Conservation (phyloP, 2,113 vertebrate species). For the Psilopogon haemacephalus region DNA sequence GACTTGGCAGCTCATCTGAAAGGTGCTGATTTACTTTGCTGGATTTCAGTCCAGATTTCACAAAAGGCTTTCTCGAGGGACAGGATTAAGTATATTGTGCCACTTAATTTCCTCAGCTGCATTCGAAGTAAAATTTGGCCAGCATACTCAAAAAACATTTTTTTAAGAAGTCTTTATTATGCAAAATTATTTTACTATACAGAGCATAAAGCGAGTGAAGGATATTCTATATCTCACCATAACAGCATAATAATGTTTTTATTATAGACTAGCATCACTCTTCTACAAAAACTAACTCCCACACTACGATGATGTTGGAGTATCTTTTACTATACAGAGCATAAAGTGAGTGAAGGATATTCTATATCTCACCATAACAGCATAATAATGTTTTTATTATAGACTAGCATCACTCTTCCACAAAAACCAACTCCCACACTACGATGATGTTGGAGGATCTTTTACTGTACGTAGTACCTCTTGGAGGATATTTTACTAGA, state of each 20-base stretch:
- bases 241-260: background rate
- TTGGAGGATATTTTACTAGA: background rate
- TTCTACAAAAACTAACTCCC: too few species aligned
- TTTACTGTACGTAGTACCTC: too few species aligned
- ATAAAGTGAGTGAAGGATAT: background rate
- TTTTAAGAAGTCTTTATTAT: background rate
- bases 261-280: background rate
- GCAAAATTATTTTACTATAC: background rate
- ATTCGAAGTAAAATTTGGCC: slow-evolving; percentile 31
- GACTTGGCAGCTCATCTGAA: slow-evolving; percentile 72
- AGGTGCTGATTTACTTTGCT: slow-evolving; percentile 56
- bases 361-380: background rate
- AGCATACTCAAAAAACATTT: background rate
- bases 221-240: background rate
- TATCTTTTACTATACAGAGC: background rate
- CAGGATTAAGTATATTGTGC: slow-evolving; percentile 21
- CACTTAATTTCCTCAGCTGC: slow-evolving; percentile 49
- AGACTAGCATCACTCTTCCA: background rate
- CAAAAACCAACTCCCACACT: too few species aligned
- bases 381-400: background rate
- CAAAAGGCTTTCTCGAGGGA: slow-evolving; percentile 52
- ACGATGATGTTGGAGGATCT: too few species aligned
- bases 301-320: too few species aligned
- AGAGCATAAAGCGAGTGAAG: background rate
- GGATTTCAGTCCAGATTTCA: slow-evolving; percentile 61